Percentiles rank a stretch among this genome's conserved stretches.
These are phyloP conservation scores for Drosophila lutescens DNA, from an alignment of 2,888 invertebrate genomes.

Conservation along the genomic window DNA sequence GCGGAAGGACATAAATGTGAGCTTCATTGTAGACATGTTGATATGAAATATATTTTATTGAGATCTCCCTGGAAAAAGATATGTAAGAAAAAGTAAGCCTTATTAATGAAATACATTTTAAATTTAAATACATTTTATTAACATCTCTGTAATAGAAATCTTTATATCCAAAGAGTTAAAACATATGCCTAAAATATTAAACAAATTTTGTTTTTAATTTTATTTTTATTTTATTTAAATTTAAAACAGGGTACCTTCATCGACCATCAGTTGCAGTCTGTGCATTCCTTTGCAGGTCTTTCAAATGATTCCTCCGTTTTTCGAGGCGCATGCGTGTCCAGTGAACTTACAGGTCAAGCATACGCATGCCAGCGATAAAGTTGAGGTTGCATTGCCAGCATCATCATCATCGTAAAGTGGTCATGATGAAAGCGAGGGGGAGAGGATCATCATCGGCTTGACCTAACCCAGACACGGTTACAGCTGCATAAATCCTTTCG, in stretches of 20 bases:
- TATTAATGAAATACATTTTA: too few relatives aligned
- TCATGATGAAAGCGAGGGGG: conserved; percentile 11
- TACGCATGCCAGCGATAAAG: conserved; percentile 53
- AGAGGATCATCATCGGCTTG: conserved; percentile 36
- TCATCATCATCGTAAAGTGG: conserved; percentile 12
- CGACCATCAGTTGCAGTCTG: conserved; percentile 1
- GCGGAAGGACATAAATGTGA: background rate
- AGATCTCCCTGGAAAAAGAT: too few relatives aligned
- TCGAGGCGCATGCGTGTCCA: conserved; percentile 69
- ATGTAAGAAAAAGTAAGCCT: too few relatives aligned
- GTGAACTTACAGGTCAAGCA: conserved; percentile 74
- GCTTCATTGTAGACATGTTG: background rate
- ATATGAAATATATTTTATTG: background rate
- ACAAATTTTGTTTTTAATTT: too few relatives aligned
- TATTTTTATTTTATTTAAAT: too few relatives aligned
- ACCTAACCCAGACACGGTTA: conserved; percentile 57
- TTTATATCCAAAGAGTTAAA: background rate
- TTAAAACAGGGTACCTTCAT: conserved; percentile 13
- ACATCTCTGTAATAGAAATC: too few relatives aligned
- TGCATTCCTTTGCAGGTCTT: conserved; percentile 3
- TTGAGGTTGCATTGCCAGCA: conserved; percentile 30
- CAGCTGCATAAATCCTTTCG: conserved; percentile 66
- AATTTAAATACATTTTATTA: too few relatives aligned
- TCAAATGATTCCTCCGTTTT: conserved; percentile 17
- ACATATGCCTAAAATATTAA: background rate